These are phyloP conservation scores for Poeciliopsis turneri DNA, from an alignment of 2,797 vertebrate genomes.

Conservation along the genomic window DNA sequence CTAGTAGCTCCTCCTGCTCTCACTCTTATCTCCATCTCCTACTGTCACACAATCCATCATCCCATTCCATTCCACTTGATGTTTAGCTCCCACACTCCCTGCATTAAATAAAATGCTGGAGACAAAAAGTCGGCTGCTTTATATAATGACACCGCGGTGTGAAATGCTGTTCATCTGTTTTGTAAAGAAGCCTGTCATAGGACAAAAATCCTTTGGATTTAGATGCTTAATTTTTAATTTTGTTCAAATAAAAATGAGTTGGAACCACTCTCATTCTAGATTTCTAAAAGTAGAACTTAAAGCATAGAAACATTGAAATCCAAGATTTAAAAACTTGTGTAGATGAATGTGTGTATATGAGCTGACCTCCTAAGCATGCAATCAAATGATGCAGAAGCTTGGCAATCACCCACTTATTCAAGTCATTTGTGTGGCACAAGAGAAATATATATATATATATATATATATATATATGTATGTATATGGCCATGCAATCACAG, in stretches of 20 bases:
- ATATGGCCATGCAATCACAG: no score
- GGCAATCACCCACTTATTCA: neutral
- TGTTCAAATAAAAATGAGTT: neutral
- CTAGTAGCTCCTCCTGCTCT: slow-evolving; percentile 54
- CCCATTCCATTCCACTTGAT: slow-evolving; percentile 35
- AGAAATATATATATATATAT: neutral
- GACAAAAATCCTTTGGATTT: neutral
- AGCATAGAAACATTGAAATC: neutral
- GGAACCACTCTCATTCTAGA: neutral
- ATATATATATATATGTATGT: no score
- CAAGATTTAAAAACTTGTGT: neutral
- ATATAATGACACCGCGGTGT: slow-evolving; percentile 59
- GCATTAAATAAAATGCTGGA: slow-evolving; percentile 58
- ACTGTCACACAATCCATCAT: slow-evolving; percentile 64
- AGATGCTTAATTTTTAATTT: neutral
- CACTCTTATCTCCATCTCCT: slow-evolving; percentile 63
- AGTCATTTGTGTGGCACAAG: no score
- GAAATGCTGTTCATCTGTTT: slow-evolving; percentile 46
- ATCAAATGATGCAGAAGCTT: neutral
- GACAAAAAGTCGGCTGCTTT: slow-evolving; percentile 52
- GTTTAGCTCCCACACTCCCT: slow-evolving; percentile 32
- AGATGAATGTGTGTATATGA: neutral
- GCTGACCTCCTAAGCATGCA: no score
- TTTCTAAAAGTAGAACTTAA: neutral
- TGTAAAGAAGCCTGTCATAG: slow-evolving; percentile 18